Evolutionary conservation across 2,888 invertebrate genomes (phyloP).

Genomic region (Microctonus brassicae): DNA sequence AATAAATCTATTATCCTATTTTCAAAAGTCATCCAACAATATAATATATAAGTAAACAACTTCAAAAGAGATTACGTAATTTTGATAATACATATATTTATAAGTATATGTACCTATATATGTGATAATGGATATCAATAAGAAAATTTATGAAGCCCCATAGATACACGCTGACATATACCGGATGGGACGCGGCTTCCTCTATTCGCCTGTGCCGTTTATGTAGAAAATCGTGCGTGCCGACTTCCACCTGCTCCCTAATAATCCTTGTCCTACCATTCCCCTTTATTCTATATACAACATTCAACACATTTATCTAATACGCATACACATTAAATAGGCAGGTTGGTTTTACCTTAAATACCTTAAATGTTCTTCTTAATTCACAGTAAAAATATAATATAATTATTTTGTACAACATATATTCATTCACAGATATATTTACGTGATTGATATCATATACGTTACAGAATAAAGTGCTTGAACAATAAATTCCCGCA

Average conservation of each 20-base stretch:
- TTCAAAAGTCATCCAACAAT: too few relatives aligned
- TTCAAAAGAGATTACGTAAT: not conserved
- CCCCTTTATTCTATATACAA: not conserved
- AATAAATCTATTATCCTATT: too few relatives aligned
- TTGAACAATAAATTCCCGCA: not conserved
- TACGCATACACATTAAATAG: conserved; percentile 16
- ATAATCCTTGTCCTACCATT: conserved; percentile 40
- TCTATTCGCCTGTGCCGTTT: conserved; percentile 24
- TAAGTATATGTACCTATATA: too few relatives aligned
- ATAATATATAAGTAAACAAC: not conserved
- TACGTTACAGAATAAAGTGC: not conserved
- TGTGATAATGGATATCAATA: conserved; percentile 36
- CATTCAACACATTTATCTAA: not conserved
- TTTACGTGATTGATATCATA: not conserved
- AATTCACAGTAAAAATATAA: not conserved
- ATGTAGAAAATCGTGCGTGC: conserved; percentile 44
- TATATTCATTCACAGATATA: not conserved
- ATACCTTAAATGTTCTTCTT: conserved; percentile 16
- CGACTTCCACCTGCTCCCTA: conserved; percentile 50
- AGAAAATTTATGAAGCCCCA: conserved; percentile 48
- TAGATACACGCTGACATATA: not conserved
- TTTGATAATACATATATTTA: conserved; percentile 34
- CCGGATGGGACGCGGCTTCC: conserved; percentile 46
- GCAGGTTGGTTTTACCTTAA: conserved; percentile 27
- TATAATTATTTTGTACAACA: not conserved